Base-by-base conservation (phyloP, 2,888 invertebrate genomes). In the Alsophila aescularia region DNA sequence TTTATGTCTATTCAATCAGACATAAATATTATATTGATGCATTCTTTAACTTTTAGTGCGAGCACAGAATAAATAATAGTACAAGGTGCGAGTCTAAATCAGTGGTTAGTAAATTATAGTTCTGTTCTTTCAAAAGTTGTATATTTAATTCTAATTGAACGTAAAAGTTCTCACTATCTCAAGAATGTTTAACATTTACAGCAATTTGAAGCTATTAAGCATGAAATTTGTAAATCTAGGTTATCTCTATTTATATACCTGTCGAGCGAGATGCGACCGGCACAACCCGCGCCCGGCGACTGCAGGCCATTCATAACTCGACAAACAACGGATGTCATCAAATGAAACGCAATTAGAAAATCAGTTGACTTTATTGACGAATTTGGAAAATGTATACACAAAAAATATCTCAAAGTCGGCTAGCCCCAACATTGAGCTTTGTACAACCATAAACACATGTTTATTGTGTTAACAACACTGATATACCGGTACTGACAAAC, bases 331-430 rank as follows among this genome's bases (percentile, higher is more conserved):
- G 39, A 37, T 34, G 42, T 40, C 32, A 29, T 13, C 32, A 59
- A 71, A 75, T 73, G 68, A 75, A 80, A 81, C 68, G 67, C 66
- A 52, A 34, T 60, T 71, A 59, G 74, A 79, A 86, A 88, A 87
- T 86, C 83, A 82, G 86, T 78, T 79, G 68, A 81, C 78, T 75
- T 89, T 82, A 81, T 86, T 74, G 74, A 82, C 76, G 81, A 89
- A 88, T 87, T 90, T 89, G 62, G 87, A 86, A 88, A 86, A 82
- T 81, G 83, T 81, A 70, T 81, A 84, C 79, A 82, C 75, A 73
- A 67, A 80, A 79, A 55, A 40, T 45, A 45, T 3, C 77, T 73
- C 75, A 77, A 79, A 85, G 82, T 81, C 80, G 78, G 82, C 81
- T 67, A 43, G 70, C 72, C 71, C 72, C 75, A 73, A 73, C 75